phyloP scores from a whole-genome alignment of 2,888 invertebrate species.

The Spicauda simplicius region DNA sequence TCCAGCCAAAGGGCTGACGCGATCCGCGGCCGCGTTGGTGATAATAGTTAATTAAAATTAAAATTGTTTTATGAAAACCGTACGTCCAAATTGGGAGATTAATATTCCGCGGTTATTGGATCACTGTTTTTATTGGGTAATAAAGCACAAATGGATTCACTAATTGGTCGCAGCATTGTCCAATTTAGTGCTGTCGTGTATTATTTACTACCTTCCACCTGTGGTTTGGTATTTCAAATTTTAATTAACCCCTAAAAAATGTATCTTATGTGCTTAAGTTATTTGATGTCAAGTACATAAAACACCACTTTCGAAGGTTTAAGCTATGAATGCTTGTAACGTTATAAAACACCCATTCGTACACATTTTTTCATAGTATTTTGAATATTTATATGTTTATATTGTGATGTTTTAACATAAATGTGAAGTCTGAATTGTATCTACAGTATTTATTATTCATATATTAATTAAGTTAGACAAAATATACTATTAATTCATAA shows the following conservation, averaged over 20 bases:
- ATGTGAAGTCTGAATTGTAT: too few relatives aligned
- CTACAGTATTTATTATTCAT: too few relatives aligned
- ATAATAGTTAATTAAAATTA: conserved; percentile 75
- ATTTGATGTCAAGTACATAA: too few relatives aligned
- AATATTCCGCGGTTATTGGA: conserved; percentile 71
- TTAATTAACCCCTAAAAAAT: neutral
- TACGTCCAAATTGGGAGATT: conserved; percentile 65
- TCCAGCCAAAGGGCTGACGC: conserved; percentile 55
- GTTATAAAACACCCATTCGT: too few relatives aligned
- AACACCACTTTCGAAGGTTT: too few relatives aligned
- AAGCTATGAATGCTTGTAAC: too few relatives aligned
- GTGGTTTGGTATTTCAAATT: conserved; percentile 13
- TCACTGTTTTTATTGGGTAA: conserved; percentile 63
- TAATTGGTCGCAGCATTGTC: conserved; percentile 47
- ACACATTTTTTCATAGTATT: too few relatives aligned
- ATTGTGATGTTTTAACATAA: too few relatives aligned
- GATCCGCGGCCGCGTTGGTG: conserved; percentile 53
- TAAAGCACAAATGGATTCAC: conserved; percentile 50
- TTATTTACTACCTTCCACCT: conserved; percentile 32
- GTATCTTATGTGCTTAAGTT: too few relatives aligned
- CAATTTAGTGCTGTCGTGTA: conserved; percentile 30
- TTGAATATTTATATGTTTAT: too few relatives aligned
- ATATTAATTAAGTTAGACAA: too few relatives aligned
- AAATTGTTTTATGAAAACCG: conserved; percentile 69
- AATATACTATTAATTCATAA: too few relatives aligned